Base-by-base conservation (phyloP, 2,888 invertebrate genomes). In the Auanema sp. region DNA sequence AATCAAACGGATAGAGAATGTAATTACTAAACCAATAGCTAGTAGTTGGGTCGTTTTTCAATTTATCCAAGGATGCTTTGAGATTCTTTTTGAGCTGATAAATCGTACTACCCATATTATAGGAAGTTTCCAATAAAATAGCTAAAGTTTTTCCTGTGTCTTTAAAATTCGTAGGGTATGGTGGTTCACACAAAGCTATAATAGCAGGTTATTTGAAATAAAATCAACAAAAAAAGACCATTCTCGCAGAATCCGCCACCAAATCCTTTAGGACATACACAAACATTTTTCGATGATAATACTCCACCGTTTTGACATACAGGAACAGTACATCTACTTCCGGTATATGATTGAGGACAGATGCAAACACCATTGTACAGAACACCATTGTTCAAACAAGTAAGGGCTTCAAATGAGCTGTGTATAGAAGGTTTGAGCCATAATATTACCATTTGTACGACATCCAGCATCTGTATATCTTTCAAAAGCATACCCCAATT, bases 401-500 rank as follows among this genome's bases (percentile, higher is more conserved):
- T 44, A 12, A 52, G 57, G 1, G 71, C 62, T 54, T 66, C 55
- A 62, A 41, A 18, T 47, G 47, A 16, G 16, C 47, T 47, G 21
- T 21, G 3, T 21, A n/a, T n/a, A n/a, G n/a, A n/a, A n/a, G n/a
- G 47, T 16, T 47, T 5, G 4, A 21, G 21, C 10, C 10, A 47
- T 6, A 47, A 16, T 47, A 47, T 5, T 56, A 69, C 69, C 53
- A 41, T 57, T 50, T 53, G 66, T 75, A 23, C 66, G 61, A 65
- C 79, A 79, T 11, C 68, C 56, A 1, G 78, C 57, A 43, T 70
- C 68, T 3, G 65, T 47, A 25, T 70, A 72, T 25, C 79, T 67
- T 54, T 79, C 75, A 58, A 79, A 79, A 11, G 78, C 62, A 61
- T 72, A 75, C n/a, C 79, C 79, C 59, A 69, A 76, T 58, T 78